Base-by-base conservation (phyloP, 2,113 vertebrate genomes). In the Bombycilla garrulus region DNA sequence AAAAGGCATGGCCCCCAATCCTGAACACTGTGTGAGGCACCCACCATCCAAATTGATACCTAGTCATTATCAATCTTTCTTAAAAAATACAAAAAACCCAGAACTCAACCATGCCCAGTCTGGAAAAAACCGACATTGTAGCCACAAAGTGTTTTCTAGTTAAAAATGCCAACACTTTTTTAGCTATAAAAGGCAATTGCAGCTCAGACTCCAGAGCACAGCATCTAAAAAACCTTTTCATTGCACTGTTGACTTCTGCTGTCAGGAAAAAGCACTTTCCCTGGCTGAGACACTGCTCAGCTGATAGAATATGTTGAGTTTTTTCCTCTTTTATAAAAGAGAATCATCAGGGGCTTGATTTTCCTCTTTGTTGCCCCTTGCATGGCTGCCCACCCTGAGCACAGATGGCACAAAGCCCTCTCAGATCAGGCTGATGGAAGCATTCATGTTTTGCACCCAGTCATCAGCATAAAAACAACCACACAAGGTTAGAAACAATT, bases 41-140 rank as follows among this genome's bases (percentile, higher is more conserved):
- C 15, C 35, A 20, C 22, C 17, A 24, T 10, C 11, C 4, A 2
- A 24, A 73, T 7, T 33, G 16, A 33, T 44, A 6, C 5, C 24
- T 22, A 12, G 17, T 14, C 0, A 21, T 40, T 26, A 44, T 15
- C 22, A 23, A 12, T 18, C 50, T 23, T 61, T 40, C 33, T 7
- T 83, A 67, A 69, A 74, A 33, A 7, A 4, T 31, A 1, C n/a
- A n/a, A n/a, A n/a, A n/a, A n/a, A 1, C 6, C 18, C 9, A 47
- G 51, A 23, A 2, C 5, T 20, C 35, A 62, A 31, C 9, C 23
- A 53, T 73, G 6, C 9, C 23, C 57, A 40, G 15, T 28, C 67
- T 0, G 0, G 60, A 64, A 26, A 26, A 10, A 91, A 44, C 3
- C 0, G 0, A 40, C 11, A 13, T 38, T 60, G 81, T 0, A 12